These are phyloP conservation scores for Sacculina carcini DNA, from an alignment of 2,888 invertebrate genomes.

Conservation along the genomic window DNA sequence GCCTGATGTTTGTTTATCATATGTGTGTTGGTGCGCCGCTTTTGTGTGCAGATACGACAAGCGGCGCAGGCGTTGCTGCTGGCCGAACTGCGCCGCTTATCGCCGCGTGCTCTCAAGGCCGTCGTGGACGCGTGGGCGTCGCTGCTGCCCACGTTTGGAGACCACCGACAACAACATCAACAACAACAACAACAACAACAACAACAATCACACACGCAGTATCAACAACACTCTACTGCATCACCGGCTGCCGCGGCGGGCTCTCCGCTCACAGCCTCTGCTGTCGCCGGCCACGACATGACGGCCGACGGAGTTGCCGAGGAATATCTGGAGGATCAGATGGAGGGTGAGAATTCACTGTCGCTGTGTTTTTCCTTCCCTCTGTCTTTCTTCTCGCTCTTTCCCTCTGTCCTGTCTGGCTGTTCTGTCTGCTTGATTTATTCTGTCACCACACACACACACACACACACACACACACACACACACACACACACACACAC, in stretches of 20 bases:
- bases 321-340: slow-evolving; percentile 55
- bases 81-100: slow-evolving; percentile 68
- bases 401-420: too few relatives aligned
- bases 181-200: slow-evolving; percentile 4
- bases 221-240: slow-evolving; percentile 4
- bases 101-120: slow-evolving; percentile 66
- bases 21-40: background rate
- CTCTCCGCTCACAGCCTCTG: slow-evolving; percentile 13
- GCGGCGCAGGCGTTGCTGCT: slow-evolving; percentile 84
- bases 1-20: background rate
- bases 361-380: too few relatives aligned
- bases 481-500: too few relatives aligned
- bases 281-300: background rate
- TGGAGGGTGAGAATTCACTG: slow-evolving; percentile 33
- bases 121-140: slow-evolving; percentile 91
- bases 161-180: slow-evolving; percentile 30
- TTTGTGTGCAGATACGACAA: slow-evolving; percentile 36
- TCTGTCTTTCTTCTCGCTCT: too few relatives aligned
- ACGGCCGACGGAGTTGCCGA: slow-evolving; percentile 39
- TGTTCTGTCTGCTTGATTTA: too few relatives aligned
- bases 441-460: too few relatives aligned
- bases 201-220: slow-evolving; percentile 8
- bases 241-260: slow-evolving; percentile 4
- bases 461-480: too few relatives aligned
- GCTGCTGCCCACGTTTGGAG: slow-evolving; percentile 52